phyloP scores from a whole-genome alignment of 2,888 invertebrate species.

The Spatulosminthurus flaviceps region DNA sequence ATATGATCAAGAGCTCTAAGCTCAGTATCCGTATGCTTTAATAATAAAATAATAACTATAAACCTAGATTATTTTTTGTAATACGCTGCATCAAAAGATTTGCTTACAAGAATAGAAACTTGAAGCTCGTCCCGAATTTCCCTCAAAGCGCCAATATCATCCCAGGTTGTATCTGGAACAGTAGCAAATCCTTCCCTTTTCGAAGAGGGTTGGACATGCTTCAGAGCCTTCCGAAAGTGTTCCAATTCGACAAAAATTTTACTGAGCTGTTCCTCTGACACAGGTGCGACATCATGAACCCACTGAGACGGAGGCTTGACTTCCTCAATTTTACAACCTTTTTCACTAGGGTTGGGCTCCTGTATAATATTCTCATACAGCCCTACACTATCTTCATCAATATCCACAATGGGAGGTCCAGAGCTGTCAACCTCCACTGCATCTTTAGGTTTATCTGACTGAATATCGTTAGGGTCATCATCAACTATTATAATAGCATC shows the following conservation, averaged over 20 bases:
- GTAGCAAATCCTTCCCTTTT: constrained; percentile 98
- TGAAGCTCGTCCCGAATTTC: constrained; percentile 90
- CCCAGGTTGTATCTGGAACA: constrained; percentile 97
- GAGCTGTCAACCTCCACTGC: constrained; percentile 15
- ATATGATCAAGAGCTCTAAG: no score
- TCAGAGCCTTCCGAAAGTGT: constrained; percentile 71
- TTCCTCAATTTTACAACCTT: not conserved
- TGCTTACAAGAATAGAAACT: constrained; percentile 83
- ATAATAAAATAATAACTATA: no score
- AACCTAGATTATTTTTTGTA: no score
- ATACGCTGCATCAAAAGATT: no score
- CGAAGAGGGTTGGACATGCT: constrained; percentile 88
- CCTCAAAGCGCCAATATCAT: constrained; percentile 91
- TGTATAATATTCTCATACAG: constrained; percentile 27
- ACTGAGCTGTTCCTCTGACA: constrained; percentile 73
- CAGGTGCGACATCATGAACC: constrained; percentile 71
- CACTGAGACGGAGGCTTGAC: constrained; percentile 66
- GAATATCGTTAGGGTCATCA: constrained; percentile 31
- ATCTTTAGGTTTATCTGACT: not conserved
- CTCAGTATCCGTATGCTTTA: no score
- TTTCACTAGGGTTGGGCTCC: not conserved
- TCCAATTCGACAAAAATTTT: constrained; percentile 76
- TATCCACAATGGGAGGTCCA: not conserved
- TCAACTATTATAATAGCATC: not conserved
- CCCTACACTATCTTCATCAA: constrained; percentile 28